These are phyloP conservation scores for Ashinkailepas kermadecensis DNA, from an alignment of 2,888 invertebrate species.

Conservation along the genomic window DNA sequence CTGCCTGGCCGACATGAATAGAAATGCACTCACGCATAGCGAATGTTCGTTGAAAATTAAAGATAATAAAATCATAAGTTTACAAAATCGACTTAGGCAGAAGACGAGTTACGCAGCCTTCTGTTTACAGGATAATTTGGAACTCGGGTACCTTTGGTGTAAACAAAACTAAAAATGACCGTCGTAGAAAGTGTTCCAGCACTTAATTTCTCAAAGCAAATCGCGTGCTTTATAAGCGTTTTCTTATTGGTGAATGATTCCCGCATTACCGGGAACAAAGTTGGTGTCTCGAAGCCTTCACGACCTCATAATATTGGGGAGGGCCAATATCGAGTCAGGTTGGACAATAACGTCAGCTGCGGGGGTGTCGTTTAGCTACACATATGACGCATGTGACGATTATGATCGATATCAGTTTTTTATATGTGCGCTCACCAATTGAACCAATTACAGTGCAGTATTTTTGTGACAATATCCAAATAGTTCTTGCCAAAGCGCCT, in stretches of 20 bases:
- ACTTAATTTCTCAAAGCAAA: not conserved
- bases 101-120: not conserved
- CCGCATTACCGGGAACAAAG: not conserved
- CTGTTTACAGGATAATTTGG: not conserved
- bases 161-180: not conserved
- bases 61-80: too few species aligned
- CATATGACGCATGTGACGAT: too few species aligned
- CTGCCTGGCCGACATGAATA: constrained; percentile 39
- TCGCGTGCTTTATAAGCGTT: not conserved
- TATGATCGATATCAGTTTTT: too few species aligned
- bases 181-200: not conserved
- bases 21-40: constrained; percentile 37
- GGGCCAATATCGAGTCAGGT: too few species aligned
- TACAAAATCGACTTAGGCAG: not conserved
- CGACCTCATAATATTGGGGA: too few species aligned
- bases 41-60: not conserved
- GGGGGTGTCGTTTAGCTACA: too few species aligned
- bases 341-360: too few species aligned
- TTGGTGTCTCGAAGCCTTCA: not conserved
- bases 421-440: too few species aligned
- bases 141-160: not conserved
- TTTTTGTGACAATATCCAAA: too few species aligned
- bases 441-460: too few species aligned
- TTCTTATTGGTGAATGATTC: not conserved
- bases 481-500: too few species aligned